These are phyloP conservation scores for Mesitornis unicolor DNA, from an alignment of 2,113 vertebrate species.

Conservation along the genomic window DNA sequence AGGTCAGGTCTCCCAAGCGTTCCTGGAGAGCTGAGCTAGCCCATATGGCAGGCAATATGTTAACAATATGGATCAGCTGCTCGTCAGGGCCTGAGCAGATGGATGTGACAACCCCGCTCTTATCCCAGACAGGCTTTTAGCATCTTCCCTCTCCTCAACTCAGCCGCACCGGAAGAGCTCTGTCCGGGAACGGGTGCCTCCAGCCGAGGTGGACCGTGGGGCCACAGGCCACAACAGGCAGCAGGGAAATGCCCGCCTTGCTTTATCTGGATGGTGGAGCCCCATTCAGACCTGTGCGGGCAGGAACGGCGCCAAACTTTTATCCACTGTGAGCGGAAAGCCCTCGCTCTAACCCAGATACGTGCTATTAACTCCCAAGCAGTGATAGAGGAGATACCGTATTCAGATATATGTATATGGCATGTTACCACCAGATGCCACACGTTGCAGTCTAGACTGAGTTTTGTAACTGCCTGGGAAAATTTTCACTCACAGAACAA, in stretches of 20 bases:
- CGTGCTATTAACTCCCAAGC: not conserved
- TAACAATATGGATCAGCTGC: conserved; percentile 70
- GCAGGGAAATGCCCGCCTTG: not conserved
- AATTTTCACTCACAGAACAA: conserved; percentile 60
- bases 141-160: conserved; percentile 64
- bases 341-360: not conserved
- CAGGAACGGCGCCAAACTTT: not conserved
- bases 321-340: not conserved
- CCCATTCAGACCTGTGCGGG: not conserved
- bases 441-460: conserved; percentile 56
- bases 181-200: not conserved
- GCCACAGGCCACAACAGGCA: not conserved
- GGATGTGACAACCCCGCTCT: conserved; percentile 65
- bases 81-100: conserved; percentile 69
- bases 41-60: conserved; percentile 75
- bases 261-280: not conserved
- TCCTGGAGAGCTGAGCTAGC: conserved; percentile 73
- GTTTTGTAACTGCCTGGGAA: conserved; percentile 66
- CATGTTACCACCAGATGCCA: conserved; percentile 60
- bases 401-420: conserved; percentile 51
- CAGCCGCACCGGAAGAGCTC: not conserved
- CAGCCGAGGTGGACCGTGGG: not conserved
- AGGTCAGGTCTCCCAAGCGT: conserved; percentile 74
- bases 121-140: conserved; percentile 77
- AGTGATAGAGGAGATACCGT: not conserved